A percentile compares a stretch with the other conserved stretches of the same genome.
These are phyloP conservation scores for Phortica variegata DNA, from an alignment of 1,140 invertebrate genomes.

Conservation along the genomic window DNA sequence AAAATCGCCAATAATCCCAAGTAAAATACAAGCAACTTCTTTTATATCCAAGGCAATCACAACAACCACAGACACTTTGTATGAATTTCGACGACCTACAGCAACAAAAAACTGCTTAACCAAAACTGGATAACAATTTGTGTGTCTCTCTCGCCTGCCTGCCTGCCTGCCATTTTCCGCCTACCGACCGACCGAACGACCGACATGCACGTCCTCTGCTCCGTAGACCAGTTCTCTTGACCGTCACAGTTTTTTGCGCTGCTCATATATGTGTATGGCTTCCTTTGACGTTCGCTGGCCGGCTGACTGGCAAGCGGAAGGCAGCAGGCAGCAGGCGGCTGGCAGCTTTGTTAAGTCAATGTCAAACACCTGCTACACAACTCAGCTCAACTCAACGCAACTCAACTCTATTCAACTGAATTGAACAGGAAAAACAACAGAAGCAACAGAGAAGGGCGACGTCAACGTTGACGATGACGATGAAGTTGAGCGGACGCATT, in stretches of 20 bases:
- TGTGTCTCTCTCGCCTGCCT: no score
- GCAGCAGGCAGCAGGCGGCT: conserved; percentile 28
- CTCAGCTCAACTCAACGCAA: conserved; percentile 10
- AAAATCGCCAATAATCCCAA: no score
- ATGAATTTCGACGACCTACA: conserved; percentile 30
- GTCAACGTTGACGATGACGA: conserved; percentile 12
- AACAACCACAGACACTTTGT: background rate
- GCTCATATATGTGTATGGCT: conserved; percentile 27
- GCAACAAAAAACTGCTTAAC: conserved; percentile 45
- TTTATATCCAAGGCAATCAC: no score
- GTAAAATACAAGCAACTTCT: no score
- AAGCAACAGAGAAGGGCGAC: conserved; percentile 17
- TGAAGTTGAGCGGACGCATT: no score
- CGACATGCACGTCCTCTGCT: no score
- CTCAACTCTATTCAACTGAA: conserved; percentile 38
- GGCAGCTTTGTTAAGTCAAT: conserved; percentile 44
- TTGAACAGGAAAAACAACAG: conserved; percentile 31
- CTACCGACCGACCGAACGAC: no score
- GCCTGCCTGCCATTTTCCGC: no score
- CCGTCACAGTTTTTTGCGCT: no score
- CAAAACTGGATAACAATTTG: background rate
- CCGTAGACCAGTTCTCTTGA: no score
- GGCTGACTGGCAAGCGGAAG: conserved; percentile 41
- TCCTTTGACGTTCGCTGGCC: conserved; percentile 53
- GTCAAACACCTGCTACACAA: conserved; percentile 48